These are phyloP conservation scores for Notarius lentiginosus DNA, from an alignment of 2,113 vertebrate species.

Conservation along the genomic window DNA sequence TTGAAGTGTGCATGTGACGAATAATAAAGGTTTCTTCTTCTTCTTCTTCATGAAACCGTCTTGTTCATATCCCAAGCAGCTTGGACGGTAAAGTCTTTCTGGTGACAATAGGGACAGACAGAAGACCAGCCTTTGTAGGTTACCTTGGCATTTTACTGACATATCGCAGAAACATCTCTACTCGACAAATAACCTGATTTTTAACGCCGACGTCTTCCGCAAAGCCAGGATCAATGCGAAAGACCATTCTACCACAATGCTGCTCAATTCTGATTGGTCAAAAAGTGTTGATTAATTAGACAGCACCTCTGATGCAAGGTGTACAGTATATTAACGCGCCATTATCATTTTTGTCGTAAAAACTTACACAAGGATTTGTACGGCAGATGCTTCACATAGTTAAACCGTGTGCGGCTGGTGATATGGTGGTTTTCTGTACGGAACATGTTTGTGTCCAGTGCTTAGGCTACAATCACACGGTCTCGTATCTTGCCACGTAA, in stretches of 20 bases:
- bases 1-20: too few species aligned
- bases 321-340: background rate
- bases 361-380: background rate
- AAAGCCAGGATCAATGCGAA: background rate
- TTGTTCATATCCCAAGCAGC: background rate
- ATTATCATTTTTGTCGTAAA: background rate
- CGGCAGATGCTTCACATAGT: background rate
- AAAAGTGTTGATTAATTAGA: background rate
- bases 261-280: background rate
- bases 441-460: background rate
- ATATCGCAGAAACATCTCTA: slow-evolving; percentile 37
- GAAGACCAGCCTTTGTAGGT: slow-evolving; percentile 27
- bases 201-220: slow-evolving; percentile 11
- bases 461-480: too few species aligned
- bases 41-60: slow-evolving; percentile 8
- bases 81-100: background rate
- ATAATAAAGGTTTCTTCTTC: too few species aligned
- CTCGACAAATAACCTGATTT: slow-evolving; percentile 34
- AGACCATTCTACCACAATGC: background rate
- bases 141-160: slow-evolving; percentile 41
- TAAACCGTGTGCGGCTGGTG: background rate
- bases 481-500: too few species aligned
- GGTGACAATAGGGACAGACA: slow-evolving; percentile 25
- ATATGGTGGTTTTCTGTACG: background rate
- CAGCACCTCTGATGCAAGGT: background rate